Percentiles rank a stretch among this genome's conserved stretches.
phyloP scores from a whole-genome alignment of 2,888 invertebrate species.

The Hydriomena furcata region DNA sequence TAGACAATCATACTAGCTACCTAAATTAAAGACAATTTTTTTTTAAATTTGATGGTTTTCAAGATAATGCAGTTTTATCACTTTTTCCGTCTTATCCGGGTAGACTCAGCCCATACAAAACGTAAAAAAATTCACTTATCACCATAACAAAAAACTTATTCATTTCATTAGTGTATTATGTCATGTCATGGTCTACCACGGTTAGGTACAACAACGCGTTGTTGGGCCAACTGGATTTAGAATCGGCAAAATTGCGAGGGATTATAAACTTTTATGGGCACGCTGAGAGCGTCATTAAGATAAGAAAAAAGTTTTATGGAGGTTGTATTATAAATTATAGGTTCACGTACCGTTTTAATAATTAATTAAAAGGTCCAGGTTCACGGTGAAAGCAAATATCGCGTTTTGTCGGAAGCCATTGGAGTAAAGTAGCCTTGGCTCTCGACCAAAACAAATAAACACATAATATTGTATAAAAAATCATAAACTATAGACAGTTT shows the following conservation, averaged over 20 bases:
- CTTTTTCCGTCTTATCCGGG: too few relatives aligned
- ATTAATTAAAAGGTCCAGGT: constrained; percentile 16
- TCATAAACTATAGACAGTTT: too few relatives aligned
- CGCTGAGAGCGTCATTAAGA: constrained; percentile 15
- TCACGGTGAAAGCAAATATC: constrained; percentile 14
- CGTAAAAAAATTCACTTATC: too few relatives aligned
- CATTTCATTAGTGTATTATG: too few relatives aligned
- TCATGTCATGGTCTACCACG: too few relatives aligned
- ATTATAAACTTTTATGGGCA: constrained; percentile 13
- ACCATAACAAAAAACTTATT: too few relatives aligned
- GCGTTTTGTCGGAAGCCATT: constrained; percentile 9
- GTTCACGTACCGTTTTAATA: constrained; percentile 18
- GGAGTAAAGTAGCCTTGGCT: neutral
- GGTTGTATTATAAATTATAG: constrained; percentile 20
- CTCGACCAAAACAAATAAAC: neutral
- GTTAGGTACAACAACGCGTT: neutral
- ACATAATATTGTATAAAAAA: too few relatives aligned
- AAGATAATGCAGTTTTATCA: too few relatives aligned
- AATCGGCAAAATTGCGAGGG: constrained; percentile 13
- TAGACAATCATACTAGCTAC: too few relatives aligned
- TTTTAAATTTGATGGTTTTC: too few relatives aligned
- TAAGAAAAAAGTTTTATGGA: constrained; percentile 23
- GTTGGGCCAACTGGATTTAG: constrained; percentile 6
- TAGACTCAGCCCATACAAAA: too few relatives aligned
- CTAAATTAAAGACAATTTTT: too few relatives aligned